Evolutionary conservation across 1,140 invertebrate genomes (phyloP).

Genomic region (Microplitis mediator): DNA sequence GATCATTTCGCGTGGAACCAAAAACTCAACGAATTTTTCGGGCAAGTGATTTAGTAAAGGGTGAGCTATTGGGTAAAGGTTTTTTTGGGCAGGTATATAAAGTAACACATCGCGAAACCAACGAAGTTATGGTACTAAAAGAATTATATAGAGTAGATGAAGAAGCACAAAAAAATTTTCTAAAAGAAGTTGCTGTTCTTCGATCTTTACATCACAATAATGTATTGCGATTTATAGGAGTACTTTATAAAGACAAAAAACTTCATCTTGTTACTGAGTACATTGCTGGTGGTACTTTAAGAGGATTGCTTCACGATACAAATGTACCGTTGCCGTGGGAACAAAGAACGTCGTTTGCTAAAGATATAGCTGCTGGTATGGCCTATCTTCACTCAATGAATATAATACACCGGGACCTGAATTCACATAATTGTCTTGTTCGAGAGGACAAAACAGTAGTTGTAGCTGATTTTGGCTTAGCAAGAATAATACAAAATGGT

Average conservation of each 20-base stretch:
- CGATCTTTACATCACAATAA: constrained; percentile 87
- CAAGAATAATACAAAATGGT: constrained; percentile 76
- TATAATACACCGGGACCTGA: constrained; percentile 94
- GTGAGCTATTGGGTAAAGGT: constrained; percentile 87
- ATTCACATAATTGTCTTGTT: constrained; percentile 96
- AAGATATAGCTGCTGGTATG: constrained; percentile 92
- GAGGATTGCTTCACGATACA: constrained; percentile 80
- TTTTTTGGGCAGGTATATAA: constrained; percentile 93
- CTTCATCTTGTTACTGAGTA: constrained; percentile 92
- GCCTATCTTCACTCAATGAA: constrained; percentile 92
- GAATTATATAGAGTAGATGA: constrained; percentile 92
- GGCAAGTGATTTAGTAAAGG: constrained; percentile 86
- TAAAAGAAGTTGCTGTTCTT: constrained; percentile 92
- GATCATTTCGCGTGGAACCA: constrained; percentile 85
- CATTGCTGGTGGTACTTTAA: constrained; percentile 87
- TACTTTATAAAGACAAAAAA: constrained; percentile 91
- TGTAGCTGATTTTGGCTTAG: constrained; percentile 93
- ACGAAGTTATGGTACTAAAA: constrained; percentile 94
- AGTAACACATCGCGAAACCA: constrained; percentile 87
- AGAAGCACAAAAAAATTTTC: constrained; percentile 90
- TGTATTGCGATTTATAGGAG: constrained; percentile 90
- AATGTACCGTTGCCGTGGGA: constrained; percentile 79
- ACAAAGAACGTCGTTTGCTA: constrained; percentile 81
- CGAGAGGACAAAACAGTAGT: constrained; percentile 88
- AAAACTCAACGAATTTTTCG: constrained; percentile 85